Evolutionary conservation across 1,140 invertebrate genomes (phyloP), one percentile per base, ranked within the genome.

Genomic region (Araneus ventricosus): DNA sequence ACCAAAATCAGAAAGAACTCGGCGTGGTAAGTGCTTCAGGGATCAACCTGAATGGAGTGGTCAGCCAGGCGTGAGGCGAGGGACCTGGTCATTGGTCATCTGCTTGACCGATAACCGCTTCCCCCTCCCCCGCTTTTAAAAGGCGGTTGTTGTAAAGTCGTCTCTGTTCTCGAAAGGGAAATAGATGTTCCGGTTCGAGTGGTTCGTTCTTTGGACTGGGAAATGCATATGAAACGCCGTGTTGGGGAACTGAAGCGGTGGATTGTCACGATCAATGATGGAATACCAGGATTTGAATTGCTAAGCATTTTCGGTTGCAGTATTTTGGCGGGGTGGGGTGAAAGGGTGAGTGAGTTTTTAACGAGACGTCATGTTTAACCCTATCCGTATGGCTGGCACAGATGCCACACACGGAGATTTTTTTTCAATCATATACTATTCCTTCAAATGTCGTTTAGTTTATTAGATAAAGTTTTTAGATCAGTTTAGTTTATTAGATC

Each of bases 21-120:
- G 70, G 37, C 17, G 70, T 37, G 84, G 84, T 59, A 59, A 86
- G 57, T 59, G 84, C 45, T 57, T 59, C 45, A 61, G 57, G 84
- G 84, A 61, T 86, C 84, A 86, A 86, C 80, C 41, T 52, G 80
- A 82, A 52, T 52, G 41, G 63, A 86, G 45, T 59, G 57, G 52
- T 37, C 52, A 86, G 10, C 41, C n/a, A 86, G 52, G 84, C 84
- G 84, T 86, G 84, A 86, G 39, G 82, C 24, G 14, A 67, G n/a
- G 45, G 82, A 85, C 17, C 84, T 61, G 45, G n/a, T 57, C 84
- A 86, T 86, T 61, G 84, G 84, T 86, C 84, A 86, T 86, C 84
- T 86, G 70, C 70, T 34, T 75, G 70, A 75, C 80, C 39, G 80
- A 82, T 82, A 82, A n/a, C 80, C n/a, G 45, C 80, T 52, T 41